Evolutionary conservation across 2,888 invertebrate genomes (phyloP), one percentile per base, ranked within the genome.

Genomic region (Andrena hattorfiana): DNA sequence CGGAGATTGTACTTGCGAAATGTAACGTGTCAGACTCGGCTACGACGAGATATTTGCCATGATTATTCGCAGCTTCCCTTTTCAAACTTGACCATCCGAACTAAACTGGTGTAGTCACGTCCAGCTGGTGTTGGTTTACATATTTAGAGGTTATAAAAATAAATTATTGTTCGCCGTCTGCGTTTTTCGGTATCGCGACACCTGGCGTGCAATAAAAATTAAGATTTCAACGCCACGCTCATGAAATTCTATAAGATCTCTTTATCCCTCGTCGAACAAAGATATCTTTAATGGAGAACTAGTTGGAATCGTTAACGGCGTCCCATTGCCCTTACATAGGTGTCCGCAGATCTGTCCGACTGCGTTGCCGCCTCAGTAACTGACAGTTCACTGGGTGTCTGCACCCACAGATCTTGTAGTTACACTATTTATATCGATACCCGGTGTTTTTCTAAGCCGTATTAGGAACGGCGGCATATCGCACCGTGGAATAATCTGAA

Each of bases 351-450:
- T 73, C 77, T 20, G 66, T 60, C 35, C 74, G 20, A 26, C 26
- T 13, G 23, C 32, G 49, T 60, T 51, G 8, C 74, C 49, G 60
- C 60, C 74, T 73, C 49, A 16, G 71, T 64, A 77, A 74, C 54
- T 6, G 51, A 62, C 63, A 42, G 69, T 85, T 79, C 67, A 73
- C 80, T 82, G 62, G 60, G 42, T 79, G 75, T 84, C 75, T 75
- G 73, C 84, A 85, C 79, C 81, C 79, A 84, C 85, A 81, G 80
- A 82, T 84, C 82, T 68, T 66, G 66, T 74, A 66, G 67, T 67
- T 66, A 54, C 67, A 74, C 72, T 84, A 78, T 85, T 81, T 85
- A 82, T 66, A 81, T 60, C 87, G 80, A 76, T 68, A 75, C 71
- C 59, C 64, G 28, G 30, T 23, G 6, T 32, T 60, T 66, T 77